Percentiles rank a stretch among this genome's conserved stretches.
Evolutionary conservation across 1,140 invertebrate species (phyloP).

Genomic region (Agrypnia vestita): DNA sequence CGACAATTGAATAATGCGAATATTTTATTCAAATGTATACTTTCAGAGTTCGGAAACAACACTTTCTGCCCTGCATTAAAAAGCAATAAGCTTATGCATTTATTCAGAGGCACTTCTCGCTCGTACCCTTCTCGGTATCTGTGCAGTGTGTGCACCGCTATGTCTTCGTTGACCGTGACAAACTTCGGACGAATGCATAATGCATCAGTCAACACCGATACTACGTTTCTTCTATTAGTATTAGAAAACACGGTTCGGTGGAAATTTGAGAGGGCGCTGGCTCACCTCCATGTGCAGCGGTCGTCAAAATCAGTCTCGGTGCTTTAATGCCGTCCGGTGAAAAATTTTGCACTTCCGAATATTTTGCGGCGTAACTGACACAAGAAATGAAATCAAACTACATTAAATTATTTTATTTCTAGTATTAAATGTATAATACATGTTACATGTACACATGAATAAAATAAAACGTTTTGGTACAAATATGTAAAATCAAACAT

Average conservation of each 20-base stretch:
- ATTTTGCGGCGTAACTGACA: too few species aligned
- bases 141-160: neutral
- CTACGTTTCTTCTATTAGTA: slow-evolving; percentile 17
- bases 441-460: too few species aligned
- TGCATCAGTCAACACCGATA: slow-evolving; percentile 3
- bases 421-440: too few species aligned
- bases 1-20: slow-evolving; percentile 34
- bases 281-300: neutral
- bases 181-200: slow-evolving; percentile 20
- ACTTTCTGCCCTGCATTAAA: slow-evolving; percentile 28
- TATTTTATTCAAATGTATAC: slow-evolving; percentile 42
- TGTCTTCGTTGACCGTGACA: slow-evolving; percentile 36
- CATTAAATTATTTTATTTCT: too few species aligned
- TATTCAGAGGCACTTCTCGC: slow-evolving; percentile 38
- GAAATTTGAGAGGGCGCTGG: neutral
- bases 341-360: too few species aligned
- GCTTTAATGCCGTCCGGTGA: neutral
- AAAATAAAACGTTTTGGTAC: too few species aligned
- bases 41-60: slow-evolving; percentile 41
- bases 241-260: slow-evolving; percentile 20
- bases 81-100: slow-evolving; percentile 32
- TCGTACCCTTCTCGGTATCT: slow-evolving; percentile 15
- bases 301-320: slow-evolving; percentile 1
- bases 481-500: too few species aligned
- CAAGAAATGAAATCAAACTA: too few species aligned